Evolutionary conservation across 1,140 invertebrate species (phyloP), one percentile per base, ranked within the genome.

Genomic region (Cephus cinctus): DNA sequence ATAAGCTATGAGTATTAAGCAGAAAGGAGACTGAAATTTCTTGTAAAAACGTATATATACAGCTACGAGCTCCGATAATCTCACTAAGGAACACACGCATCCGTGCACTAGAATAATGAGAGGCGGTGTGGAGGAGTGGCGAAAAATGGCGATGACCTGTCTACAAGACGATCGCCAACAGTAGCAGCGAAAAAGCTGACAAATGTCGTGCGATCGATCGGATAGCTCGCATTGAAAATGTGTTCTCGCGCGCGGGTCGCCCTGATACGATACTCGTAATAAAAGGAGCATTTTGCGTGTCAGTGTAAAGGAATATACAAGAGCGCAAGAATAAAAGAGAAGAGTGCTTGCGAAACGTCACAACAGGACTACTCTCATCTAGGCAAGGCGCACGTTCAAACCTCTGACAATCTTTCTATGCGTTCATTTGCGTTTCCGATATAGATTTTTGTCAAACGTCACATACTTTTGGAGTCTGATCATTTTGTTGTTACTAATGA

Each of bases 331-430:
- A 38, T 9, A 31, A 21, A 34, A 21, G 23, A 14, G 31, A 35
- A 31, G 36, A 46, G 58, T 63, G 50, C 56, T 67, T 67, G 59
- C 53, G 50, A 67, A 65, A 65, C 56, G 48, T 69, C 64, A 61
- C 39, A 57, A 40, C 52, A 47, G 31, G 36, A 51, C 56, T 27
- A 42, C 34, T 40, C 35, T 50, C 43, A 48, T 43, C 50, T 43
- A 55, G 47, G 57, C 40, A 55, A 54, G 44, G 18, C 31, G 22
- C 31, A 25, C 27, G 8, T 21, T 49, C 23, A 15, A 32, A 43
- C n/a, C 20, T 45, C 16, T 45, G 40, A 40, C 32, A 5, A 47
- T 22, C 44, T 44, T 43, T 45, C 21, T 56, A 23, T 23, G 34
- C 21, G 22, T 46, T 20, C 30, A 19, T 36, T 8, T 23, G 23